These are phyloP conservation scores for Lasioglossum vierecki DNA, from an alignment of 2,888 invertebrate species.

Conservation along the genomic window DNA sequence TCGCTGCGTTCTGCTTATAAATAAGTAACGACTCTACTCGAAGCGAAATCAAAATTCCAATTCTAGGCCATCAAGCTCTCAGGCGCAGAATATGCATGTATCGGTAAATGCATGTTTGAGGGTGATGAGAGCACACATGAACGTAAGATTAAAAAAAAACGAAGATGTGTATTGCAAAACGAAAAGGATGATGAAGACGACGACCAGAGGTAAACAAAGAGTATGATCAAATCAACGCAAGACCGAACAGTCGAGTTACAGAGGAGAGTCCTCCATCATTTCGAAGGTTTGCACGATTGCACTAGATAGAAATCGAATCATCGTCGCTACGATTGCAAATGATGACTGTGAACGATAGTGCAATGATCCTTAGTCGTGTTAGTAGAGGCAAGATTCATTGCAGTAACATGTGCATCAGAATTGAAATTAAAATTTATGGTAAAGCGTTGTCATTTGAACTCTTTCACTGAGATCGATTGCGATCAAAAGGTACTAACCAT, in stretches of 20 bases:
- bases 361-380: background rate
- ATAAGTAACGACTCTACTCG: background rate
- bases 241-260: constrained; percentile 9
- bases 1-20: background rate
- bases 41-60: constrained; percentile 29
- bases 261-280: constrained; percentile 4
- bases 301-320: constrained; percentile 21
- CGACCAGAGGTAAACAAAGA: background rate
- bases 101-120: constrained; percentile 62
- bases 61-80: constrained; percentile 78
- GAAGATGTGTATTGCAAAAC: constrained; percentile 15
- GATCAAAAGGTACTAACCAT: background rate
- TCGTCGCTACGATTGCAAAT: constrained; percentile 20
- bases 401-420: background rate
- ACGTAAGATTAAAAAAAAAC: constrained; percentile 30
- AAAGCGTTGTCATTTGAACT: constrained; percentile 6
- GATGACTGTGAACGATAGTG: constrained; percentile 1
- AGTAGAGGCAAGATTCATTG: constrained; percentile 6
- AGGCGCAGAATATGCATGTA: constrained; percentile 69
- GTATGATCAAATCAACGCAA: constrained; percentile 16
- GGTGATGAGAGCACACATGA: constrained; percentile 63
- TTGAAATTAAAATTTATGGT: background rate
- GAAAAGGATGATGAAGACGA: constrained; percentile 21
- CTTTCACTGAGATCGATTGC: constrained; percentile 11
- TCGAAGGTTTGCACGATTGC: constrained; percentile 18